Evolutionary conservation across 2,888 invertebrate species (phyloP).

Genomic region (Dasypolia templi): DNA sequence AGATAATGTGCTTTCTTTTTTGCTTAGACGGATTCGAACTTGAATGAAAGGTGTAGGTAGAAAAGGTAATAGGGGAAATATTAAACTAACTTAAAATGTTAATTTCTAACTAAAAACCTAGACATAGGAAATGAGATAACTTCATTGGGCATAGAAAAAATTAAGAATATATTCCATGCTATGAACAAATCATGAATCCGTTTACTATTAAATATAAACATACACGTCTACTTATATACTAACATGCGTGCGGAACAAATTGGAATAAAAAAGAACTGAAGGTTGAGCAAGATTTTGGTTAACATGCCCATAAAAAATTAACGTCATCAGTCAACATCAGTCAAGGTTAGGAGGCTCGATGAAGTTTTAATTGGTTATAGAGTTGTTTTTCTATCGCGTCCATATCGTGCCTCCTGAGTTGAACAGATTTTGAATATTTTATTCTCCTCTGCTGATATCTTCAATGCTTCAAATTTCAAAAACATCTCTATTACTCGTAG

Average conservation of each 20-base stretch:
- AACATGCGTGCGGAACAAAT: constrained; percentile 46
- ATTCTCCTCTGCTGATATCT: neutral
- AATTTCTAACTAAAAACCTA: neutral
- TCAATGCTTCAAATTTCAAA: neutral
- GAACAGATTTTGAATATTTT: neutral
- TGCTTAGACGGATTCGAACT: neutral
- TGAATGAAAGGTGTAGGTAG: neutral
- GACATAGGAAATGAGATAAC: neutral
- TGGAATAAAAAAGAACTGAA: neutral
- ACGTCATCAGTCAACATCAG: constrained; percentile 19
- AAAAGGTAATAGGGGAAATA: no score
- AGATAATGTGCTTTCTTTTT: neutral
- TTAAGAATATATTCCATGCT: neutral
- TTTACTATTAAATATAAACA: no score
- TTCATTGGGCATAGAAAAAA: neutral
- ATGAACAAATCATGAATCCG: no score
- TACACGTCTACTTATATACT: no score
- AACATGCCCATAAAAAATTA: neutral
- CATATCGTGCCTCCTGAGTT: neutral
- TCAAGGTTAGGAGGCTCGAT: constrained; percentile 15
- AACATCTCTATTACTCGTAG: no score
- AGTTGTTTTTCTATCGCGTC: neutral
- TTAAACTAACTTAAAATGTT: neutral
- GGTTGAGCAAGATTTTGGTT: constrained; percentile 14
- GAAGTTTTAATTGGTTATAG: neutral